Evolutionary conservation across 2,888 invertebrate species (phyloP), one percentile per base, ranked within the genome.

Genomic region (Cylloceria caligata): DNA sequence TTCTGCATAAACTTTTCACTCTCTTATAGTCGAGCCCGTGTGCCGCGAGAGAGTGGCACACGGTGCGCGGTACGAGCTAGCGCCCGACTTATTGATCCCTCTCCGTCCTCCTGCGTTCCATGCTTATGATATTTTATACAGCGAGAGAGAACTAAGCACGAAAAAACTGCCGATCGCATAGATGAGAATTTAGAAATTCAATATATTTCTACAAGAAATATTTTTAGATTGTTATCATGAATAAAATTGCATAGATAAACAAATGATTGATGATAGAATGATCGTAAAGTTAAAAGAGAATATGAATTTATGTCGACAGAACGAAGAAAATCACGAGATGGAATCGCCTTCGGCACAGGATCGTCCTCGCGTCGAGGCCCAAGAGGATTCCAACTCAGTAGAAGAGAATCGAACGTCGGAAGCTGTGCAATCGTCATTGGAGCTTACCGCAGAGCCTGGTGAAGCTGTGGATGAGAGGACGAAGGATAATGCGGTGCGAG

Each of bases 61-160:
- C 78, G 78, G 78, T 82, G 84, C 84, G 84, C 84, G 80, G 77
- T 81, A 80, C 80, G 80, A 83, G 68, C 62, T 69, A 81, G 87
- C 87, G 89, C 88, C 87, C 88, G 90, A 89, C 91, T 92, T 92
- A 92, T 92, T 90, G 92, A 92, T 92, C 91, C 89, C 88, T 85
- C 82, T 68, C 39, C 74, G 80, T 76, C 55, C 80, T 67, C 69
- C 76, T 72, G 60, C 73, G 67, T 74, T 36, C 64, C 78, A 67
- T 80, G 75, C 83, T 83, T 84, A 84, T 83, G 81, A 84, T 85
- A 83, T 83, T 83, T 73, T 71, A 81, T 84, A 84, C 80, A 81
- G 76, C 79, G 64, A 81, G 68, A 84, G 81, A 83, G 47, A 65
- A 71, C n/a, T 21, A 52, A 52, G 27, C 27, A 45, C 9, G 16